Percentiles rank a stretch among this genome's conserved stretches.
Evolutionary conservation across 2,113 vertebrate genomes (phyloP).

Genomic region (Grammomys surdaster): DNA sequence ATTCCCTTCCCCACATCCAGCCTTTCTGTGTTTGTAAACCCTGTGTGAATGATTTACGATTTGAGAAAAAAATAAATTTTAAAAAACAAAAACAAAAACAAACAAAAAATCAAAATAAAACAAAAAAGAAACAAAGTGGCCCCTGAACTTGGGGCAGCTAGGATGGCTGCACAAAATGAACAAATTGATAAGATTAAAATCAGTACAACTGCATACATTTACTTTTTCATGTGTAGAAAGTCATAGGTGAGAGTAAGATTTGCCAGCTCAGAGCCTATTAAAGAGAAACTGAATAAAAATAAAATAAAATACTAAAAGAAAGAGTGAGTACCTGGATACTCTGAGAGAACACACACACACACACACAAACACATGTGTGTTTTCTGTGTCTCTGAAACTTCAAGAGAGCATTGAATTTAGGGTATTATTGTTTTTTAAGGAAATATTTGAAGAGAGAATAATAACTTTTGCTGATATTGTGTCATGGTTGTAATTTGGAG

Average conservation of each 20-base stretch:
- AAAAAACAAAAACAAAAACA: no score
- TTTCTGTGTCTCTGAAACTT: background rate
- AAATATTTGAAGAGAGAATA: background rate
- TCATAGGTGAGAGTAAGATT: background rate
- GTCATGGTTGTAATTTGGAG: accelerated
- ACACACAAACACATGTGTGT: background rate
- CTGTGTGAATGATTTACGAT: no score
- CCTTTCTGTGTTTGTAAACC: no score
- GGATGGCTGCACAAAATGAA: background rate
- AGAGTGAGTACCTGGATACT: background rate
- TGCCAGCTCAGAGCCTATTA: background rate
- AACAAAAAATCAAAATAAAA: no score
- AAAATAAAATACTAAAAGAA: background rate
- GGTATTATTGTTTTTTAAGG: background rate
- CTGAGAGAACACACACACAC: background rate
- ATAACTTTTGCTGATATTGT: background rate
- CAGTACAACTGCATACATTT: background rate
- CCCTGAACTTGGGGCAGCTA: no score
- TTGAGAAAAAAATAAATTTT: no score
- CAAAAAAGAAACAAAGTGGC: no score
- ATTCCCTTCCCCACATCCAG: no score
- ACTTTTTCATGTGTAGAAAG: background rate
- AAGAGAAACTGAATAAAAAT: background rate
- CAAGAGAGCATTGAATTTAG: background rate
- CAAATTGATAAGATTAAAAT: background rate